Evolutionary conservation across 2,888 invertebrate species (phyloP).

Genomic region (Lycocerus yunnanus): DNA sequence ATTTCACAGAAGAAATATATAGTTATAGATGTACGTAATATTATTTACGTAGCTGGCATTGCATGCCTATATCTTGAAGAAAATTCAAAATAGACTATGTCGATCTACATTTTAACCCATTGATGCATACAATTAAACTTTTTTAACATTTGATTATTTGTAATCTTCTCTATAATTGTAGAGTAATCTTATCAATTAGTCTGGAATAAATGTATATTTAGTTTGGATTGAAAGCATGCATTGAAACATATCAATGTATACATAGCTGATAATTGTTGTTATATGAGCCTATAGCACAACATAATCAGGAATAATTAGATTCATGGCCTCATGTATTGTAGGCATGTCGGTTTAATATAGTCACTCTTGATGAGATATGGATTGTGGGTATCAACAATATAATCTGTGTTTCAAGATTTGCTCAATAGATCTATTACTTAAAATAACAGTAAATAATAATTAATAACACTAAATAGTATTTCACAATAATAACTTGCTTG

Average conservation of each 20-base stretch:
- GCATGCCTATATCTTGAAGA: no score
- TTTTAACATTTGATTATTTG: not conserved
- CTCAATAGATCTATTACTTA: not conserved
- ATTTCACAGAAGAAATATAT: not conserved
- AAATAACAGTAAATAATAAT: slow-evolving; percentile 3
- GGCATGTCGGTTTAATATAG: slow-evolving; percentile 28
- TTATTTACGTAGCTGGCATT: no score
- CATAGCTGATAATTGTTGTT: slow-evolving; percentile 29
- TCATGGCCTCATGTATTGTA: slow-evolving; percentile 29
- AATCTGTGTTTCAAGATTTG: slow-evolving; percentile 8
- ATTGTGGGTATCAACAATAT: slow-evolving; percentile 20
- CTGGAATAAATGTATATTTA: not conserved
- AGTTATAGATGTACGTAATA: no score
- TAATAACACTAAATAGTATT: not conserved
- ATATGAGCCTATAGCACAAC: slow-evolving; percentile 20
- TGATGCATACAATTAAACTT: not conserved
- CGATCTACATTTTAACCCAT: no score
- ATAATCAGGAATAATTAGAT: slow-evolving; percentile 32
- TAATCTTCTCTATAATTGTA: not conserved
- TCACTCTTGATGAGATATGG: slow-evolving; percentile 28
- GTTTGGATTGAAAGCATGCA: slow-evolving; percentile 16
- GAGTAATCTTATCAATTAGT: not conserved
- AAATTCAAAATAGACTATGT: no score
- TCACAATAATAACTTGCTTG: not conserved
- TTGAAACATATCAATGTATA: slow-evolving; percentile 26